Evolutionary conservation across 2,888 invertebrate species (phyloP).

Genomic region (Parasteatoda lunata): DNA sequence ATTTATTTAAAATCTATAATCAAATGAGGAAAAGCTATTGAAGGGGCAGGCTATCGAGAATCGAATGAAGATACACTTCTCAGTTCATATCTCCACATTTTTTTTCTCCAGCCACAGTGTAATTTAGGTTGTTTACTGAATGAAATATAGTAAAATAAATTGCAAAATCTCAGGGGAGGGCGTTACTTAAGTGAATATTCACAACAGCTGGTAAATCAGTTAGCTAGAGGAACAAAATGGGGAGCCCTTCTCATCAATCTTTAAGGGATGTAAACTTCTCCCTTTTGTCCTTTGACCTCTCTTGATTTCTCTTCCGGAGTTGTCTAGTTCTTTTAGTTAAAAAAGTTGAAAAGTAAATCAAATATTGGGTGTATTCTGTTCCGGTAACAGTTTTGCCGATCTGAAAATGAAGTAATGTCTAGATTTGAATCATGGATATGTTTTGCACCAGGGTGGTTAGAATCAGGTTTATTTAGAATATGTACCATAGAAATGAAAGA

Average conservation of each 20-base stretch:
- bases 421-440: too few species aligned
- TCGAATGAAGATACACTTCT: too few species aligned
- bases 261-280: not conserved
- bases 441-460: too few species aligned
- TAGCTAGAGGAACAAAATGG: slow-evolving; percentile 27
- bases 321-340: not conserved
- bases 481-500: too few species aligned
- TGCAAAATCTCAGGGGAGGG: slow-evolving; percentile 14
- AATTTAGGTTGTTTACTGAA: slow-evolving; percentile 39
- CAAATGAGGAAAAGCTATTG: too few species aligned
- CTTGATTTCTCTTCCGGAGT: slow-evolving; percentile 15
- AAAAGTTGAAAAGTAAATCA: not conserved
- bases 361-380: slow-evolving; percentile 3
- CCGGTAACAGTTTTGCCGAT: not conserved
- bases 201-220: slow-evolving; percentile 68
- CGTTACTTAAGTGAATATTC: slow-evolving; percentile 29
- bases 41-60: too few species aligned
- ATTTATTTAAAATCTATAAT: too few species aligned
- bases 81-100: too few species aligned
- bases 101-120: slow-evolving; percentile 16
- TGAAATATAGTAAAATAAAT: slow-evolving; percentile 13
- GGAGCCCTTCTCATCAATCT: slow-evolving; percentile 39
- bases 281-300: slow-evolving; percentile 41
- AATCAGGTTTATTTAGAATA: too few species aligned
- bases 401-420: not conserved